These are phyloP conservation scores for Drosophila virilis DNA, from an alignment of 1,140 invertebrate species.

Conservation along the genomic window DNA sequence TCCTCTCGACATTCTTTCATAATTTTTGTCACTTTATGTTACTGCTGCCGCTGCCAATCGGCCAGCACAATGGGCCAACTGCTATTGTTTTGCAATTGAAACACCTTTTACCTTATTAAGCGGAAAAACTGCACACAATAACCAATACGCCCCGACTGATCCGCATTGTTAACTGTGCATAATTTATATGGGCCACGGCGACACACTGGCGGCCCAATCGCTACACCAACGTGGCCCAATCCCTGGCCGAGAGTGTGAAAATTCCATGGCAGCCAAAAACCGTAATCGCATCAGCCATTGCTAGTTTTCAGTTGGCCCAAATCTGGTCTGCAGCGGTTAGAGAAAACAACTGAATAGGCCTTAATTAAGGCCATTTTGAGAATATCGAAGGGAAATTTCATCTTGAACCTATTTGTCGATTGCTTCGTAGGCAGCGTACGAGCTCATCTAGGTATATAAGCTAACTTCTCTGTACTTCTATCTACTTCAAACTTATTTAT, in stretches of 20 bases:
- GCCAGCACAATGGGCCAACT: conserved; percentile 50
- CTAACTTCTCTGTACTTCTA: too few species aligned
- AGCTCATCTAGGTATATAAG: too few species aligned
- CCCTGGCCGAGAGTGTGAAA: not conserved
- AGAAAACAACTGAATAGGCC: too few species aligned
- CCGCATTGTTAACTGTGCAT: conserved; percentile 67
- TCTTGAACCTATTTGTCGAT: too few species aligned
- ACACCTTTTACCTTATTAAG: conserved; percentile 75
- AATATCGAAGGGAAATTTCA: too few species aligned
- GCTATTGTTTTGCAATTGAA: conserved; percentile 72
- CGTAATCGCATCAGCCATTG: not conserved
- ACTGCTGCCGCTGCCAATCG: conserved; percentile 3
- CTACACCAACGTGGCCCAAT: not conserved
- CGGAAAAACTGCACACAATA: conserved; percentile 60
- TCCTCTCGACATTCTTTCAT: conserved; percentile 63
- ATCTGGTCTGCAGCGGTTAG: too few species aligned
- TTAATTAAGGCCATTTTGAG: too few species aligned
- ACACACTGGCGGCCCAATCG: conserved; percentile 47
- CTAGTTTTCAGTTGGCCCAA: too few species aligned
- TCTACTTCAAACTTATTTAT: too few species aligned
- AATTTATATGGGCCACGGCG: conserved; percentile 75
- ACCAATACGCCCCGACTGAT: conserved; percentile 27
- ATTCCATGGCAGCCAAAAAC: not conserved
- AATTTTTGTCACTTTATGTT: conserved; percentile 71
- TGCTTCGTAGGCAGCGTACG: too few species aligned